These are phyloP conservation scores for Drosophila ezoana DNA, from an alignment of 2,888 invertebrate species.

Conservation along the genomic window DNA sequence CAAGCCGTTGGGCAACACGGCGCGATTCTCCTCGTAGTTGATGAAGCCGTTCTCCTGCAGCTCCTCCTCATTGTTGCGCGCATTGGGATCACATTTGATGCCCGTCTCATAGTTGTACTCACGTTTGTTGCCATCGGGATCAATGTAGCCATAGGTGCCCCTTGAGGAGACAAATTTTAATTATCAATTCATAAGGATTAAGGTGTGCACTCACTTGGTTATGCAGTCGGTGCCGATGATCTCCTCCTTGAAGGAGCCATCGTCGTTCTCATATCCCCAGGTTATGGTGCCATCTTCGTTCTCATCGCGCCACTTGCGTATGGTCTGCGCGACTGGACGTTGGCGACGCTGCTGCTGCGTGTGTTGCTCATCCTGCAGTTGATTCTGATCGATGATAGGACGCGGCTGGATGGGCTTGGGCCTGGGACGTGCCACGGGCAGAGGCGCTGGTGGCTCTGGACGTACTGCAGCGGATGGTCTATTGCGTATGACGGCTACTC, in stretches of 20 bases:
- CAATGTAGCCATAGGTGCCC: conserved; percentile 93
- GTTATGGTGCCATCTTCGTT: conserved; percentile 91
- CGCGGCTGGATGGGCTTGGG: conserved; percentile 81
- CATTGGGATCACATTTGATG: conserved; percentile 87
- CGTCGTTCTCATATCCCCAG: conserved; percentile 95
- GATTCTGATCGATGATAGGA: conserved; percentile 81
- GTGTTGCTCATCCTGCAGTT: conserved; percentile 79
- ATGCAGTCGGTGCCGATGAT: conserved; percentile 91
- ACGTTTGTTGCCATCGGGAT: conserved; percentile 92
- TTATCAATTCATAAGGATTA: background rate
- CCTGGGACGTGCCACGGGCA: conserved; percentile 67
- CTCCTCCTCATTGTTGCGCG: conserved; percentile 85
- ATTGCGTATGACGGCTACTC: conserved; percentile 83
- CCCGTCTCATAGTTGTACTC: conserved; percentile 94
- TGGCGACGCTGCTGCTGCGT: conserved; percentile 83
- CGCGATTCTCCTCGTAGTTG: conserved; percentile 91
- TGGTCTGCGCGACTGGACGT: conserved; percentile 90
- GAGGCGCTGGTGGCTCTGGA: conserved; percentile 83
- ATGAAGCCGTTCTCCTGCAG: conserved; percentile 88
- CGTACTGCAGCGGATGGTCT: conserved; percentile 81
- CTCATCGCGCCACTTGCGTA: conserved; percentile 91
- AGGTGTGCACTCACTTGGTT: conserved; percentile 85
- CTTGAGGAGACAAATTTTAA: conserved; percentile 61
- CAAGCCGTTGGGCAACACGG: conserved; percentile 90
- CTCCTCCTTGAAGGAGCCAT: conserved; percentile 94